Evolutionary conservation across 1,140 invertebrate genomes (phyloP).

Genomic region (Diabrotica undecimpunctata): DNA sequence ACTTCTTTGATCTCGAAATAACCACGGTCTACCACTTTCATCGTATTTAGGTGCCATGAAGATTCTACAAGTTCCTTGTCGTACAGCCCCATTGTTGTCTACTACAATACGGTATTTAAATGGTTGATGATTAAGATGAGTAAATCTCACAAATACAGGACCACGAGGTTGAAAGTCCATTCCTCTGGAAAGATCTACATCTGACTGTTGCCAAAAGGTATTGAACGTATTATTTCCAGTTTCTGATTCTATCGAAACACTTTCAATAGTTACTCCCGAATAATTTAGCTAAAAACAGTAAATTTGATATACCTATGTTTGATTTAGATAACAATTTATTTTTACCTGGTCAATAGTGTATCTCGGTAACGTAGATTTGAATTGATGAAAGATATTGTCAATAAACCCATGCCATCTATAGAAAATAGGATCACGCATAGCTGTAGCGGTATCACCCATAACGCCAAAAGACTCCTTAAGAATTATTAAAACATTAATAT

Average conservation of each 20-base stretch:
- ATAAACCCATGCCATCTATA: constrained; percentile 81
- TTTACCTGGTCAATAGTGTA: constrained; percentile 58
- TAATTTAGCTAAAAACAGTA: constrained; percentile 57
- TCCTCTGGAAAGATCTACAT: constrained; percentile 68
- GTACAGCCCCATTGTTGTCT: constrained; percentile 53
- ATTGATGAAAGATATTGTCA: constrained; percentile 71
- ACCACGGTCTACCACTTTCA: constrained; percentile 62
- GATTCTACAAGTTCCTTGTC: constrained; percentile 67
- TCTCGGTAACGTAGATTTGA: constrained; percentile 65
- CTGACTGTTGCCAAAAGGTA: background rate
- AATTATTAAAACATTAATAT: too few species aligned
- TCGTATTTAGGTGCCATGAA: constrained; percentile 70
- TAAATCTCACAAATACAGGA: constrained; percentile 65
- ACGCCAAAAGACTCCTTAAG: constrained; percentile 57
- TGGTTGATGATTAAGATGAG: constrained; percentile 69
- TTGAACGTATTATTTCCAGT: background rate
- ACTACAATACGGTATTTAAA: constrained; percentile 63
- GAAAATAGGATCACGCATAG: constrained; percentile 81
- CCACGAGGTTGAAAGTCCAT: constrained; percentile 73
- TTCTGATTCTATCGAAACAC: constrained; percentile 48
- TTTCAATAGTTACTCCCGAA: constrained; percentile 57
- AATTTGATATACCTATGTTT: background rate
- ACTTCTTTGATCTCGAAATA: constrained; percentile 61
- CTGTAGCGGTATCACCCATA: constrained; percentile 62
- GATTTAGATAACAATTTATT: background rate